Base-by-base conservation (phyloP, 2,888 invertebrate species). In the Caenorhabditis sp. region DNA sequence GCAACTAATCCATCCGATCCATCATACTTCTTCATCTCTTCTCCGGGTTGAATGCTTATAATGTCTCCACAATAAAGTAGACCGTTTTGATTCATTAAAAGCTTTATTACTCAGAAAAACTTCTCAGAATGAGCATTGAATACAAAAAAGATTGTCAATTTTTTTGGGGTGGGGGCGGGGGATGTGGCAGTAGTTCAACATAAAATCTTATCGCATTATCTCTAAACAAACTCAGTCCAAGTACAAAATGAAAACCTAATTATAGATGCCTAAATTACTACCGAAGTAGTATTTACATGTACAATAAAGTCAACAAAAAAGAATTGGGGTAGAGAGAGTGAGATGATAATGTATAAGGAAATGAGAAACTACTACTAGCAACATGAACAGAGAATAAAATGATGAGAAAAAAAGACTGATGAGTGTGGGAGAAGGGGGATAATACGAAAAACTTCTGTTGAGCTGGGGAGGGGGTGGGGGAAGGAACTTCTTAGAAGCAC, bases 401-500 rank as follows among this genome's bases (percentile, higher is more conserved):
- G 53, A 61, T 17, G 53, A 37, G 53, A 35, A 46, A 32, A 62
- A 48, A 37, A 52, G 20, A 20, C 48, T 32, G 55, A 66, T 62
- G 32, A 43, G 15, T 43, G 65, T 35, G 50, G 55, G 72, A 30
- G 26, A 52, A 52, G 45, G 50, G 59, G 17, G 53, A 32, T 71
- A 61, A 61, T 71, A 50, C 56, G 53, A 74, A 55, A 70, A 70
- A 43, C 46, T 24, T 68, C 43, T 68, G 52, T 61, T 70, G 70
- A 70, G 70, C 59, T 56, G 24, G 27, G 56, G 41, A 56, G 41
- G 56, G 41, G 66, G 41, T 66, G 68, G 58, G 35, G 59, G 17
- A n/a, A 20, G 53, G 48, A 62, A 70, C 45, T 43, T 52, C 65
- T 85, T 85, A 85, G 83, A 85, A 85, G 83, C 85, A 83, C 72